Conservation (phyloP, 2,888 invertebrate species). For the Drosophila borborema region DNA sequence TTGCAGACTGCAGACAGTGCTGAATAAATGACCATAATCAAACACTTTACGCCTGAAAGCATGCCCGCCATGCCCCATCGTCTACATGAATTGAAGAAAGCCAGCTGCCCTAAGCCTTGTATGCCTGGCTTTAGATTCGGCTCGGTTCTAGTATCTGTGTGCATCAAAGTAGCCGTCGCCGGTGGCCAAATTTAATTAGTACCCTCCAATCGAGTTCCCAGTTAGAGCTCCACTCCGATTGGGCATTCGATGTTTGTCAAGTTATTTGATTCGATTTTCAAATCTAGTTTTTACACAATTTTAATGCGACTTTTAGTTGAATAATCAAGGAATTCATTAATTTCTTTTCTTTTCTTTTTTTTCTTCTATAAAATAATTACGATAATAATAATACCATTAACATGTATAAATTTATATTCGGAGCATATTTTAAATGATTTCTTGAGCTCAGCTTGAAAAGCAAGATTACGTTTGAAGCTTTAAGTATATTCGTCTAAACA, state of each 20-base stretch:
- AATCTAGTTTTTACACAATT: background rate
- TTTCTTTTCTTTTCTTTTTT: too few species aligned
- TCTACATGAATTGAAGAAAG: constrained; percentile 37
- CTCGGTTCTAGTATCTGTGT: constrained; percentile 36
- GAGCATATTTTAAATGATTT: too few species aligned
- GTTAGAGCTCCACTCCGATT: constrained; percentile 2
- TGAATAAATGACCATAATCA: constrained; percentile 81
- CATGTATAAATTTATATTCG: too few species aligned
- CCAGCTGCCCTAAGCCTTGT: constrained; percentile 43
- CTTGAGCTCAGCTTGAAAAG: too few species aligned
- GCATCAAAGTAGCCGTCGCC: constrained; percentile 63
- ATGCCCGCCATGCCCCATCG: constrained; percentile 23
- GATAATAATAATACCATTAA: too few species aligned
- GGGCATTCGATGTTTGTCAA: constrained; percentile 11
- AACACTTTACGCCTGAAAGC: constrained; percentile 82
- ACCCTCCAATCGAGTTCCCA: constrained; percentile 48
- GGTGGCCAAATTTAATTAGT: constrained; percentile 74
- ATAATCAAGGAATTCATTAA: background rate
- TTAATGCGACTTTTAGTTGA: background rate
- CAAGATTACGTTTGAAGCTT: too few species aligned
- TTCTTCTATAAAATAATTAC: too few species aligned
- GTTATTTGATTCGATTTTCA: background rate
- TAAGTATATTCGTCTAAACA: too few species aligned
- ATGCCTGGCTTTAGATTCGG: constrained; percentile 12
- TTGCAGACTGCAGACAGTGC: constrained; percentile 51